phyloP scores from a whole-genome alignment of 2,888 invertebrate species.

The Cotesia congregata region DNA sequence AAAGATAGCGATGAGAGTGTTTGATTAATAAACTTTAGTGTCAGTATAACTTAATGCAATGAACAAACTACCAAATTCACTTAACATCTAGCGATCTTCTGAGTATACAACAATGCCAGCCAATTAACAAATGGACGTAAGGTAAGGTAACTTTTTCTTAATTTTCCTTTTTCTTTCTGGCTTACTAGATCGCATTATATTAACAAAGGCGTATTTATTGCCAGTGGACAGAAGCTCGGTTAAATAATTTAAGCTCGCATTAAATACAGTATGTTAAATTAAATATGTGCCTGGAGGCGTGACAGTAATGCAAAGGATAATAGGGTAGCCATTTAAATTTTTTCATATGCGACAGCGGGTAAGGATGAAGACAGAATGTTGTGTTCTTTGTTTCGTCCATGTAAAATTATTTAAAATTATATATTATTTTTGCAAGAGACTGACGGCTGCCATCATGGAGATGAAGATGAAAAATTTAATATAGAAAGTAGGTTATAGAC shows the following conservation, averaged over 20 bases:
- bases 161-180: constrained; percentile 9
- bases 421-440: neutral
- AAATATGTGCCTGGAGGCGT: constrained; percentile 17
- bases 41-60: constrained; percentile 12
- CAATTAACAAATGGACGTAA: constrained; percentile 43
- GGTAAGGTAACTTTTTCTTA: neutral
- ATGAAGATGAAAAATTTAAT: neutral
- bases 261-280: constrained; percentile 6
- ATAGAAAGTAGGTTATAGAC: neutral
- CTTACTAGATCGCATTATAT: neutral
- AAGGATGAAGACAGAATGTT: neutral
- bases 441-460: neutral
- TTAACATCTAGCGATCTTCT: constrained; percentile 30
- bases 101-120: constrained; percentile 15
- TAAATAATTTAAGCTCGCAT: constrained; percentile 9
- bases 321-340: neutral
- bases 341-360: neutral
- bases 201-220: constrained; percentile 31
- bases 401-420: neutral
- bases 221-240: constrained; percentile 3
- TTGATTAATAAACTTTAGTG: neutral
- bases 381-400: neutral
- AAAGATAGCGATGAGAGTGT: neutral
- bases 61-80: constrained; percentile 30
- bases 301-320: neutral